Evolutionary conservation across 2,113 vertebrate genomes (phyloP), one percentile per base, ranked within the genome.

Genomic region (Phocoena sinus): DNA sequence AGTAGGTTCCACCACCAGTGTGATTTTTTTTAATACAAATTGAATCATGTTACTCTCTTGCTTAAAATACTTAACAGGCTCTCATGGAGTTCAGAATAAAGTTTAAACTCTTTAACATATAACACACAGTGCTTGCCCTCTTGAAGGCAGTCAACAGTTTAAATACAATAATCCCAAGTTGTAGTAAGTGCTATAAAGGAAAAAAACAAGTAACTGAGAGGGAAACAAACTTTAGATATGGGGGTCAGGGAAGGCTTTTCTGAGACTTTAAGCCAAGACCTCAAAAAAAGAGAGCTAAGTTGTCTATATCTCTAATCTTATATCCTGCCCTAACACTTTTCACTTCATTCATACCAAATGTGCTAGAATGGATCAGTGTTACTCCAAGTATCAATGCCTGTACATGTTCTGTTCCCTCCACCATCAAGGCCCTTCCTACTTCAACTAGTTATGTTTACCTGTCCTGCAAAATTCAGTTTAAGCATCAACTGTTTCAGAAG

Each of bases 181-280:
- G 6, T 58, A 85, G 23, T 62, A 83, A 82, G 44, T 44, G 3
- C 17, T 93, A 41, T 53, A 94, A 91, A 95, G 63, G 26, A 95
- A 89, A 93, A 97, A 93, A 93, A 25, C 17, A 92, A 71, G 68
- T 73, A 44, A 87, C n/a, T 25, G 20, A 88, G 53, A 92, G 23
- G n/a, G 25, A 94, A 8, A 88, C 12, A 38, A 82, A 87, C 41
- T 95, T 94, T 31, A 84, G n/a, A 70, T 71, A 93, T 23, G 3
- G 38, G 9, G 81, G 67, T 74, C 84, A 89, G n/a, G 20, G 41
- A 87, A 89, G 71, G 65, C n/a, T 67, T 80, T 38, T 53, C 77
- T 94, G 10, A 94, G 62, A 93, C 38, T 79, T 96, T 89, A 97
- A 81, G 67, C 38, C n/a, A 65, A 96, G 60, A 77, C 13, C 15